Evolutionary conservation across 2,797 vertebrate species (phyloP), one percentile per base, ranked within the genome.

Genomic region (Lagothrix lagotricha): DNA sequence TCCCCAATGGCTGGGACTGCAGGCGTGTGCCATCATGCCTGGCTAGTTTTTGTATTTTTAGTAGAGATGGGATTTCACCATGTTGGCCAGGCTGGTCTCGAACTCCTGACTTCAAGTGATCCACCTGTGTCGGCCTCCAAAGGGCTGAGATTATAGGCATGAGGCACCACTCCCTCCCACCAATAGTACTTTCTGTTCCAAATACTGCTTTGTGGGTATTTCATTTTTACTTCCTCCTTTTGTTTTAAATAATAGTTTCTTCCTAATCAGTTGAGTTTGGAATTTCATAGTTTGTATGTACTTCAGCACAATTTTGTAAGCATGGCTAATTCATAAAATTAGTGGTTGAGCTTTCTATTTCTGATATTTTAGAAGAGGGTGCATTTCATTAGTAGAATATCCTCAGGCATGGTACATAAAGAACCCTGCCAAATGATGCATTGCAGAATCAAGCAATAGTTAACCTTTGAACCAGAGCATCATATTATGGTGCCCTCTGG

Each of bases 321-420:
- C 88, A 89, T 90, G 54, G 39, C 39, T 95, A 97, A 96, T 95
- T 94, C 93, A 96, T 94, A 97, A 96, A 94, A 97, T 88, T 91
- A 90, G 94, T 86, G 36, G 2, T 85, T 98, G 36, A 12, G 14
- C 70, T 96, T 97, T n/a, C 46, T 72, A 85, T 54, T 96, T 94
- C 72, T 94, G 57, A 67, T 96, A 96, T 93, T 97, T 97, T 90
- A 88, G 4, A 83, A 73, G 46, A 96, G 91, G 41, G 13, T 88
- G 19, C 67, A 44, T 94, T 64, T 97, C 48, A 95, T 83, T 95
- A 95, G 26, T 39, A 96, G 54, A 79, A 41, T 95, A 88, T 82
- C 33, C 70, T 79, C 41, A 84, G 93, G 89, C 46, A 26, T 75
- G 54, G 28, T 33, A 79, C 54, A 58, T 77, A 86, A 96, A 86